Conservation (phyloP, 2,797 vertebrate species). For the Streptopelia turtur region DNA sequence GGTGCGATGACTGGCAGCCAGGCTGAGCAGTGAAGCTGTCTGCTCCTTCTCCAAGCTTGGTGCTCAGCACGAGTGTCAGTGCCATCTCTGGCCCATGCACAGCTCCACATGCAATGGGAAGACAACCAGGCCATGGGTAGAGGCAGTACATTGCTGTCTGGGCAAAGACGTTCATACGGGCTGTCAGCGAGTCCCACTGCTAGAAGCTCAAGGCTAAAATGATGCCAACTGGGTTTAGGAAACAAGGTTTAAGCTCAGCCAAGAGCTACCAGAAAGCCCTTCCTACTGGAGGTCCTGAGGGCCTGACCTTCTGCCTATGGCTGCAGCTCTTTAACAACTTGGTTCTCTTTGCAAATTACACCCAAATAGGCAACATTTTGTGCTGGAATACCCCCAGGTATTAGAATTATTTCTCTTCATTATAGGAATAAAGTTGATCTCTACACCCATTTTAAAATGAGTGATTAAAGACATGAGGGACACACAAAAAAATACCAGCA, state of each 20-base stretch:
- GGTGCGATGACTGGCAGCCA: neutral
- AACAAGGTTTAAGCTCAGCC: neutral
- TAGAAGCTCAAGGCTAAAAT: neutral
- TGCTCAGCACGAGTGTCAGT: neutral
- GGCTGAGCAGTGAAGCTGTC: fast-evolving
- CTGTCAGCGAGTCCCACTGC: neutral
- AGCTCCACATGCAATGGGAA: neutral
- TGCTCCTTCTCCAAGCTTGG: neutral
- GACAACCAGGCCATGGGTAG: neutral
- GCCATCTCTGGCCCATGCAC: neutral
- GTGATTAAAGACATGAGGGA: fast-evolving
- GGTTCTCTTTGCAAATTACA: neutral
- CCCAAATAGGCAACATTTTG: neutral
- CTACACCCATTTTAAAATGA: neutral
- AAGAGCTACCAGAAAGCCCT: neutral
- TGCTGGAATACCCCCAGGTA: neutral
- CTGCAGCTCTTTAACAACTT: neutral
- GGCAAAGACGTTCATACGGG: neutral
- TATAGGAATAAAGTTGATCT: neutral
- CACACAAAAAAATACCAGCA: neutral
- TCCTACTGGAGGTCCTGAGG: neutral
- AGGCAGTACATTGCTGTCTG: too few species aligned
- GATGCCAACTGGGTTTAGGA: neutral
- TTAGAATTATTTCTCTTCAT: neutral
- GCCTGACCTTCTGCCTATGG: neutral